phyloP scores from a whole-genome alignment of 2,113 vertebrate genomes.

The Cyprinodon brontotheroides region DNA sequence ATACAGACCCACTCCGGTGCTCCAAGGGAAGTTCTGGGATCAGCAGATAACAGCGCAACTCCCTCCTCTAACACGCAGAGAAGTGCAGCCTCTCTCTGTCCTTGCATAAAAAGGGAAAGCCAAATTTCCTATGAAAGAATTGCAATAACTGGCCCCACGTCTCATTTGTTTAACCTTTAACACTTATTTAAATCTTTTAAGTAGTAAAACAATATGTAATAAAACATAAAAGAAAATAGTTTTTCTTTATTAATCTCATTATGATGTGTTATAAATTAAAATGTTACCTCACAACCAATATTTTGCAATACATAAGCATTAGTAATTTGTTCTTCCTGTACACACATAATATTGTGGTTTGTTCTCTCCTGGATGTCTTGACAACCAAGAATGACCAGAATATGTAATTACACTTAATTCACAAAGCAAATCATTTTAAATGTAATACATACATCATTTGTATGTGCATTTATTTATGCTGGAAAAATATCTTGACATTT shows the following conservation, averaged over 20 bases:
- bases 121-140: conserved; percentile 47
- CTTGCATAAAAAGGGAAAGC: conserved; percentile 64
- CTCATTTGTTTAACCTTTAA: conserved; percentile 49
- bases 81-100: conserved; percentile 49
- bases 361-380: neutral
- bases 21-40: conserved; percentile 92
- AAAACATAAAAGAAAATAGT: too few species aligned
- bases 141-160: conserved; percentile 20
- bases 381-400: neutral
- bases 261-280: too few species aligned
- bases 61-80: conserved; percentile 74
- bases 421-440: too few species aligned
- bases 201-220: neutral
- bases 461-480: too few species aligned
- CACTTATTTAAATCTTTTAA: conserved; percentile 17
- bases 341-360: neutral
- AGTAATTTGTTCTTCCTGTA: neutral
- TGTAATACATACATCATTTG: too few species aligned
- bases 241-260: too few species aligned
- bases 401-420: neutral
- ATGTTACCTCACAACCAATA: neutral
- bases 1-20: conserved; percentile 82
- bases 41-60: conserved; percentile 85
- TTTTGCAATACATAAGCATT: neutral
- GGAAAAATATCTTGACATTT: too few species aligned